phyloP scores from a whole-genome alignment of 2,113 vertebrate genomes.

The Lates calcarifer region DNA sequence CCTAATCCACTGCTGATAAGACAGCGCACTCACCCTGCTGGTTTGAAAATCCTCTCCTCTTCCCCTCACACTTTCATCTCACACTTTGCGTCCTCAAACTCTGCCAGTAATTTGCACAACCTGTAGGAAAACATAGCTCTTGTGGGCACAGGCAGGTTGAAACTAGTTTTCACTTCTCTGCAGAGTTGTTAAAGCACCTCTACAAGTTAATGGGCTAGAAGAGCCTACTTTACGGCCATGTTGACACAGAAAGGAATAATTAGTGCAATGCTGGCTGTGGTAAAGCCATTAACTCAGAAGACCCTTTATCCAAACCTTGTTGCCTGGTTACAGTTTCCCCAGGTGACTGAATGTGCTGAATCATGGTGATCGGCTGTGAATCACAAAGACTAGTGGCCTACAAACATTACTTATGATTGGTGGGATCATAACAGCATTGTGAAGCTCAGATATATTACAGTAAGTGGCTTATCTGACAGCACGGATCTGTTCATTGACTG shows the following conservation, averaged over 20 bases:
- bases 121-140: slow-evolving; percentile 59
- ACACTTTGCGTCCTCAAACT: slow-evolving; percentile 40
- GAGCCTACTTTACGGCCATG: slow-evolving; percentile 59
- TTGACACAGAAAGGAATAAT: slow-evolving; percentile 74
- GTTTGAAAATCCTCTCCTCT: slow-evolving; percentile 62
- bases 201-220: slow-evolving; percentile 68
- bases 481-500: slow-evolving; percentile 50
- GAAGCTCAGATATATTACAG: slow-evolving; percentile 56
- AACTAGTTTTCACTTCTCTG: slow-evolving; percentile 51
- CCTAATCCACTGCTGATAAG: slow-evolving; percentile 73
- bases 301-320: slow-evolving; percentile 52
- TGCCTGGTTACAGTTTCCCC: slow-evolving; percentile 74
- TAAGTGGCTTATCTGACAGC: slow-evolving; percentile 57
- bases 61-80: slow-evolving; percentile 55
- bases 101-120: slow-evolving; percentile 60
- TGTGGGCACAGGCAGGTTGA: slow-evolving; percentile 39
- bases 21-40: slow-evolving; percentile 41
- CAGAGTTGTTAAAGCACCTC: slow-evolving; percentile 69
- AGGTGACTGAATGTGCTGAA: slow-evolving; percentile 66
- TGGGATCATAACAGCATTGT: slow-evolving; percentile 36
- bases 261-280: slow-evolving; percentile 43
- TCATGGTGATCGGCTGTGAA: slow-evolving; percentile 52
- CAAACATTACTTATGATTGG: slow-evolving; percentile 42
- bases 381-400: slow-evolving; percentile 37
- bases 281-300: slow-evolving; percentile 43